Evolutionary conservation across 2,113 vertebrate species (phyloP).

Genomic region (Chloroceryle aenea): DNA sequence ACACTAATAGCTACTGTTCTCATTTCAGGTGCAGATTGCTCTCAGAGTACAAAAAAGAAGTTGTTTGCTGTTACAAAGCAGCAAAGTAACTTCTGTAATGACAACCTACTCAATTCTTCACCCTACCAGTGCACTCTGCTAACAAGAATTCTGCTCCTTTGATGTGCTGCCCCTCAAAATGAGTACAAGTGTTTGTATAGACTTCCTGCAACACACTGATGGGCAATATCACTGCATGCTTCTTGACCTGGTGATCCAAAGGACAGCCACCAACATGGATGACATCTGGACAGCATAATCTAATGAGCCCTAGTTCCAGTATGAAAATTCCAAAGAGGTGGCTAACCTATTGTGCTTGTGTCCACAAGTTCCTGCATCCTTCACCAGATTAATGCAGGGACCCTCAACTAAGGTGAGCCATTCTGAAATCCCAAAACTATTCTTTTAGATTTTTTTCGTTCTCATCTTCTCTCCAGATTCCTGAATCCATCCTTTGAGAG

Average conservation of each 20-base stretch:
- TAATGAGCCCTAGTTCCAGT: not conserved
- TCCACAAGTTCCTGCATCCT: not conserved
- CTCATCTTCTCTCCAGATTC: not conserved
- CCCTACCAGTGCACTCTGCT: not conserved
- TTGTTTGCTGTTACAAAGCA: not conserved
- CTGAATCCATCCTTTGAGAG: not conserved
- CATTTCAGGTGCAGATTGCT: not conserved
- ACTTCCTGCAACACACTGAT: not conserved
- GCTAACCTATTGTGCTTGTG: not conserved
- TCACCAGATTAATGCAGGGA: not conserved
- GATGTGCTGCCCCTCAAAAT: not conserved
- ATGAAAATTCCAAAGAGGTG: not conserved
- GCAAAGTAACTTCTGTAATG: not conserved
- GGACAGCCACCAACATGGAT: not conserved
- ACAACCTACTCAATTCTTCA: not conserved
- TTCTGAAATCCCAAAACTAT: not conserved
- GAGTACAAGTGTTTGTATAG: not conserved
- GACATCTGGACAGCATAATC: not conserved
- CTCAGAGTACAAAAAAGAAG: not conserved
- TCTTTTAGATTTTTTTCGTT: not conserved
- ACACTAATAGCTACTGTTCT: not conserved
- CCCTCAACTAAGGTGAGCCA: not conserved
- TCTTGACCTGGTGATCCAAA: not conserved
- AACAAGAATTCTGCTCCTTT: not conserved
- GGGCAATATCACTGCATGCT: not conserved